Conservation (phyloP, 1,140 invertebrate genomes). For the Zeugodacus cucurbitae region DNA sequence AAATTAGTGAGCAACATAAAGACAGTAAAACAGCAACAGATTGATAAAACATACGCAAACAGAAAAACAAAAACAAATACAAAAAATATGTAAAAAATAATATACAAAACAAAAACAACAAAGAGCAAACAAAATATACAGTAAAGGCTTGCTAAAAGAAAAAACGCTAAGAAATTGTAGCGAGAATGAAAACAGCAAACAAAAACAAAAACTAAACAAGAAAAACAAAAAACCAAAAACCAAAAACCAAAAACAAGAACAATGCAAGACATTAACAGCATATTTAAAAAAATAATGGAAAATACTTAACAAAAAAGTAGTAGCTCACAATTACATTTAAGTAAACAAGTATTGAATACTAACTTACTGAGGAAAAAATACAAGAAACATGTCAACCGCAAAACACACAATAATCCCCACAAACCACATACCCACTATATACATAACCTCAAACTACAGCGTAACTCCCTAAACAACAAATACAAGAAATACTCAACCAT, state of each 20-base stretch:
- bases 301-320: constrained; percentile 8
- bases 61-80: neutral
- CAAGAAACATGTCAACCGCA: constrained; percentile 15
- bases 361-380: neutral
- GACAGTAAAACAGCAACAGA: neutral
- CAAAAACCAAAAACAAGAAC: neutral
- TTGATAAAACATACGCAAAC: neutral
- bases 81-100: neutral
- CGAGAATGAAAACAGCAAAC: neutral
- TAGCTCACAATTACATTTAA: constrained; percentile 35
- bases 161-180: neutral
- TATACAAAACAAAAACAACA: neutral
- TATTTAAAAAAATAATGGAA: neutral
- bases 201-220: neutral
- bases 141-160: neutral
- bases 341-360: constrained; percentile 30
- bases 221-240: neutral
- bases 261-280: constrained; percentile 15
- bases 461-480: neutral
- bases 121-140: neutral
- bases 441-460: neutral
- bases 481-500: neutral
- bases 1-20: neutral
- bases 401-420: neutral
- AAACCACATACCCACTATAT: neutral